phyloP scores from a whole-genome alignment of 2,797 vertebrate species.

The Lepidocolaptes lacrymiger region DNA sequence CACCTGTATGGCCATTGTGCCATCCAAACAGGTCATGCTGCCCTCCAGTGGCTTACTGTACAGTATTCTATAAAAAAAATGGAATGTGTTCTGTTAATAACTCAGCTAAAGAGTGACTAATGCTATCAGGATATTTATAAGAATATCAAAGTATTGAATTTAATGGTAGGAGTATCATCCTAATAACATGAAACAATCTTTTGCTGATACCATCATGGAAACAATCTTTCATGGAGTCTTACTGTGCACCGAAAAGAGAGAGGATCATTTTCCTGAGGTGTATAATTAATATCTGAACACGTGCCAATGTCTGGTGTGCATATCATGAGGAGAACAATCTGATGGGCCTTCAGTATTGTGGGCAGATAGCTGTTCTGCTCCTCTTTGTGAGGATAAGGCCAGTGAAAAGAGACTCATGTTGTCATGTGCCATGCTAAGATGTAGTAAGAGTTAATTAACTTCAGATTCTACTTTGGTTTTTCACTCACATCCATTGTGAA shows the following conservation, averaged over 20 bases:
- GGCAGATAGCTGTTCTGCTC: not conserved
- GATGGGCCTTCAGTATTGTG: not conserved
- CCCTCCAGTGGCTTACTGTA: conserved; percentile 28
- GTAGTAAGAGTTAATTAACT: not conserved
- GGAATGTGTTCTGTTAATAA: not conserved
- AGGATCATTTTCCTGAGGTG: not conserved
- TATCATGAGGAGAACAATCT: not conserved
- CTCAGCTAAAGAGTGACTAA: not conserved
- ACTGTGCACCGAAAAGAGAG: not conserved
- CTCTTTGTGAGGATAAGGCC: not conserved
- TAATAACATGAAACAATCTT: not conserved
- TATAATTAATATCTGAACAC: not conserved
- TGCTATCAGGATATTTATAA: not conserved
- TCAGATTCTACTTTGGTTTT: not conserved
- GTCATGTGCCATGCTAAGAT: not conserved
- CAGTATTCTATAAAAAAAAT: not conserved
- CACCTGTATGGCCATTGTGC: not conserved
- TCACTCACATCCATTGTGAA: not conserved
- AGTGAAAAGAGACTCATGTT: not conserved
- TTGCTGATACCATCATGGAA: not conserved
- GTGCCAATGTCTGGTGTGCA: not conserved
- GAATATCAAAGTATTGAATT: not conserved
- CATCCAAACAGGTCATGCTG: conserved; percentile 29
- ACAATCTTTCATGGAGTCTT: not conserved
- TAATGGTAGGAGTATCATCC: not conserved